phyloP scores from a whole-genome alignment of 92 coral and sea anemone genomes.

The Epizoanthus scotinus region DNA sequence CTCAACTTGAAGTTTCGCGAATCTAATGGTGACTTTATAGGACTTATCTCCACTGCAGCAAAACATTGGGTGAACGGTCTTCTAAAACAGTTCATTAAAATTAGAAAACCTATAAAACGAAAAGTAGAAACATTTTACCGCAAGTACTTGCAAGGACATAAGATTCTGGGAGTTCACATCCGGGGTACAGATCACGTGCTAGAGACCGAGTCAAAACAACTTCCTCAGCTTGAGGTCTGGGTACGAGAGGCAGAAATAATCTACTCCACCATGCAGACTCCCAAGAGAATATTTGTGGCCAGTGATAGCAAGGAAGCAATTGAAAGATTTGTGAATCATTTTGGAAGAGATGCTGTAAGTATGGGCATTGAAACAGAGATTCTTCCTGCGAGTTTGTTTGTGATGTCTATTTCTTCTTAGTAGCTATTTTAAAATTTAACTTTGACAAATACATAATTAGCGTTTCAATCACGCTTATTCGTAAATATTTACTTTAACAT shows the following conservation, averaged over 20 bases:
- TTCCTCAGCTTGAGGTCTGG: neutral
- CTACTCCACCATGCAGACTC: neutral
- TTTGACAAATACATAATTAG: no score
- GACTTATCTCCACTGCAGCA: neutral
- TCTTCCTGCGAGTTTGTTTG: no score
- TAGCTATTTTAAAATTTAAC: no score
- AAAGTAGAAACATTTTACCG: no score
- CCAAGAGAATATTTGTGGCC: neutral
- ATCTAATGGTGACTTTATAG: neutral
- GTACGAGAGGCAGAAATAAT: neutral
- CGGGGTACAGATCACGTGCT: conserved; percentile 1
- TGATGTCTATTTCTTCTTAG: no score
- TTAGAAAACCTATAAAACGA: no score
- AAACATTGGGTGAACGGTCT: neutral
- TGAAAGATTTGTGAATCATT: neutral
- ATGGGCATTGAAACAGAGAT: no score
- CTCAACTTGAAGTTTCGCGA: neutral
- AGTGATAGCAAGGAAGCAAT: neutral
- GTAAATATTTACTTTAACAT: no score
- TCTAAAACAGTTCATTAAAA: neutral
- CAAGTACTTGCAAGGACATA: neutral
- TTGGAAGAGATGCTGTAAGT: neutral
- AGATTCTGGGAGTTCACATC: conserved; percentile 2
- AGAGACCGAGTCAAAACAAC: conserved; percentile 12
- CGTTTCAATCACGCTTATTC: no score